These are phyloP conservation scores for Hermetia illucens DNA, from an alignment of 1,140 invertebrate genomes.

Conservation along the genomic window DNA sequence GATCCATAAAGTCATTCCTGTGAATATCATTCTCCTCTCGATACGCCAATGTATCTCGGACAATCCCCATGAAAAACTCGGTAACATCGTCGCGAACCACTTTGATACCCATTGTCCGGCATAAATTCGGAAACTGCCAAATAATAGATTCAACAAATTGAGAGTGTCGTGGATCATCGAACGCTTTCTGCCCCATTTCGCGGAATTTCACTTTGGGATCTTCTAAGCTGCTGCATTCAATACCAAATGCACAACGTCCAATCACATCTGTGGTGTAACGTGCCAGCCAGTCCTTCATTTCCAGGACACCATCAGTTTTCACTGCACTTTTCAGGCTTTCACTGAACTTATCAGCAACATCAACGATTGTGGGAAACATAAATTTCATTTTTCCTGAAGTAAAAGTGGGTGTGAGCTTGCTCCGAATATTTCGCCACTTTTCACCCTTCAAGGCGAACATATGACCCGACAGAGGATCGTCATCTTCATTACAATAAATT, in stretches of 20 bases:
- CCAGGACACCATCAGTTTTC: slow-evolving; percentile 26
- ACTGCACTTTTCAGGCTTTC: slow-evolving; percentile 21
- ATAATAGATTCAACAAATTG: no score
- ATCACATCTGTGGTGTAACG: slow-evolving; percentile 40
- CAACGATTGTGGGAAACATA: slow-evolving; percentile 36
- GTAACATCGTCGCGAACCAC: not conserved
- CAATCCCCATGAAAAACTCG: slow-evolving; percentile 19
- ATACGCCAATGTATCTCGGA: slow-evolving; percentile 20
- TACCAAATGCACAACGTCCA: slow-evolving; percentile 40
- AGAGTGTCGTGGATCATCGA: slow-evolving; percentile 16
- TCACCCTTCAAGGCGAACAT: slow-evolving; percentile 36
- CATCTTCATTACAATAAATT: slow-evolving; percentile 29
- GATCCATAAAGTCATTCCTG: slow-evolving; percentile 28
- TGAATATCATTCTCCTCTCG: slow-evolving; percentile 20
- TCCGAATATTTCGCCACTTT: slow-evolving; percentile 42
- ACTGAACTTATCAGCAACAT: slow-evolving; percentile 32
- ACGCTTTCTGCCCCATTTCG: slow-evolving; percentile 23
- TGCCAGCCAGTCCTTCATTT: slow-evolving; percentile 33
- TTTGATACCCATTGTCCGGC: not conserved
- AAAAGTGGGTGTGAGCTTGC: slow-evolving; percentile 46
- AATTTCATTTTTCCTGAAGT: slow-evolving; percentile 45
- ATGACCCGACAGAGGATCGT: slow-evolving; percentile 36
- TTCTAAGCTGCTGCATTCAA: slow-evolving; percentile 36
- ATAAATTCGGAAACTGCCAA: not conserved
- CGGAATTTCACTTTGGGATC: slow-evolving; percentile 15